Evolutionary conservation across 2,888 invertebrate species (phyloP), one percentile per base, ranked within the genome.

Genomic region (Drosophila neutralis): DNA sequence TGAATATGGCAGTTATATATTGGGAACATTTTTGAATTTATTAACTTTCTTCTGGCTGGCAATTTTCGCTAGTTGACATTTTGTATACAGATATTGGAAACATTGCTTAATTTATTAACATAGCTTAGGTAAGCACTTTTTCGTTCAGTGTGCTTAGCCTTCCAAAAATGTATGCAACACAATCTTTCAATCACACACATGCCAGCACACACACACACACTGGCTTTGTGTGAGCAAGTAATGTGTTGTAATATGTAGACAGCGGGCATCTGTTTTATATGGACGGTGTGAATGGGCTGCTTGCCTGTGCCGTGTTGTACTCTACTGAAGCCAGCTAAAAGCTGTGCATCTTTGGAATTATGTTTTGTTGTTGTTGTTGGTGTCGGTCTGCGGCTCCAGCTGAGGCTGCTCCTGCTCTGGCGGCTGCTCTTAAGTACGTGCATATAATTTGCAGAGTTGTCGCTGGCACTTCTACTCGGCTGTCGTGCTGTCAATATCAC

Each of bases 391-490:
- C 13, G 29, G 38, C 10, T 57, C 21, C 21, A 29, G 63, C 21
- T 36, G 53, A 21, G 51, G 13, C 13, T 40, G 38, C 6, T 57
- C 5, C 15, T 35, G 63, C 13, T 59, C 33, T 54, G 56, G 57
- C 49, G 42, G 53, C 89, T 84, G 84, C 64, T 78, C 85, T 87
- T 86, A 89, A 87, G 86, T 89, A 84, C 85, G 80, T 85, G 86
- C 74, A 89, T 86, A 84, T 84, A 89, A 86, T 86, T 87, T 89
- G 76, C 82, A 83, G 40, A 70, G 70, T 70, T 70, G 74, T 76
- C 68, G 68, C 69, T 69, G 67, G 49, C 64, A 59, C 71, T 73
- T 59, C 86, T 76, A 53, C 33, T 38, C 54, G 36, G 38, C 38
- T 56, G 45, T 24, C 15, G 60, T 71, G 75, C 86, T 86, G 86